phyloP scores from a whole-genome alignment of 2,113 vertebrate species.

The Raja brachyura region DNA sequence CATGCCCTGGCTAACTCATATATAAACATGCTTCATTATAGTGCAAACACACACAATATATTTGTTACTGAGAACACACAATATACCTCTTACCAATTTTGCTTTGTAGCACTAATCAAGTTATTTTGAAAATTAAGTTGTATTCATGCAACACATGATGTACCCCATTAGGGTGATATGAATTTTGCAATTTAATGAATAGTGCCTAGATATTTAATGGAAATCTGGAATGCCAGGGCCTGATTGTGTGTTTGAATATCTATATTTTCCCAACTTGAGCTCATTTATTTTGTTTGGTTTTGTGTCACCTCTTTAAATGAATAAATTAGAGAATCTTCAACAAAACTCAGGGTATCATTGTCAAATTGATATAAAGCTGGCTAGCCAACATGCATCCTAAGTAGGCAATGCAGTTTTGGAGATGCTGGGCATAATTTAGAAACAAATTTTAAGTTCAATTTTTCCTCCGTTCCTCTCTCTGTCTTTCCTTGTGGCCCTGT shows the following conservation, averaged over 20 bases:
- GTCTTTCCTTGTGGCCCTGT: too few species aligned
- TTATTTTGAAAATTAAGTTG: constrained; percentile 2
- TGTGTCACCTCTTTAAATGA: not conserved
- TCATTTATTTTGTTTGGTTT: not conserved
- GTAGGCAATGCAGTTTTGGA: not conserved
- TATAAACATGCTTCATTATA: constrained; percentile 25
- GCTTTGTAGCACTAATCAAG: not conserved
- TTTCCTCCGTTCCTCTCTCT: too few species aligned
- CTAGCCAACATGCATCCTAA: not conserved
- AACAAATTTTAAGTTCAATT: not conserved
- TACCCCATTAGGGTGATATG: not conserved
- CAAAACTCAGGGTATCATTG: too few species aligned
- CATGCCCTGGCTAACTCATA: not conserved
- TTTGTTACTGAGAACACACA: not conserved
- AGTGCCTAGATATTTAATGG: not conserved
- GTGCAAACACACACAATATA: constrained; percentile 1
- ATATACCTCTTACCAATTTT: not conserved
- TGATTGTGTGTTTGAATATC: not conserved
- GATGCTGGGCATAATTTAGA: not conserved
- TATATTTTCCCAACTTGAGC: not conserved
- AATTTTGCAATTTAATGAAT: constrained; percentile 19
- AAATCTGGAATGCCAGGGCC: not conserved
- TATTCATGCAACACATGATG: constrained; percentile 3
- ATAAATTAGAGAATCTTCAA: not conserved
- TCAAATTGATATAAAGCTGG: not conserved